Base-by-base conservation (phyloP, 2,113 vertebrate genomes). In the Cyprinodon brontotheroides region DNA sequence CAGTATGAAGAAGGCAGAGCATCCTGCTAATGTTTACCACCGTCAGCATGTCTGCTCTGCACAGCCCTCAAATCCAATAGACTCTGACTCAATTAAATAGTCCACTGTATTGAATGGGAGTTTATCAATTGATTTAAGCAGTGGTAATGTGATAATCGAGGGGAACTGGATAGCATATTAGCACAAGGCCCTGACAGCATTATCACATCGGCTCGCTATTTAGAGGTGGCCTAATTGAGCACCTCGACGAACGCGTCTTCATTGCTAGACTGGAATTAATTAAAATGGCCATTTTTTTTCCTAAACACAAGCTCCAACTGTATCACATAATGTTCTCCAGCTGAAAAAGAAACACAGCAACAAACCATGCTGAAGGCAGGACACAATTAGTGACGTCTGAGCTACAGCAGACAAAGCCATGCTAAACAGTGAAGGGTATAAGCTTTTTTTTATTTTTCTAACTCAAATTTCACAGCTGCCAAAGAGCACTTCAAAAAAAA, bases 21-120 rank as follows among this genome's bases (percentile, higher is more conserved):
- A 91, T 93, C 93, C 94, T 94, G 95, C 95, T 89, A 92, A 92
- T 93, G 93, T 89, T 95, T 96, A 97, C 95, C 91, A 89, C 96
- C 96, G 96, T 98, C 97, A 98, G 97, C 96, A 96, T 93, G 94
- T 96, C 94, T 95, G 94, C 92, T 94, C 94, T 82, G 86, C 91
- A 83, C 87, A 87, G 88, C 85, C 94, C 95, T 91, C 94, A 96
- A 98, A 99, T 97, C 95, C 95, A 96, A 98, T 98, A 96, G 96
- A 96, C 95, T 97, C 96, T 97, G 96, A 98, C 96, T 99, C 96
- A 97, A 98, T 99, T 98, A 98, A 97, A 97, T 96, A 95, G 95
- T 96, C 96, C 95, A 95, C 92, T 94, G 95, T 93, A 95, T 96
- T 96, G 96, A 96, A 96, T 95, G 89, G 93, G 95, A 95, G 95